These are phyloP conservation scores for Dicrostonyx torquatus DNA, from an alignment of 2,797 vertebrate species.

Conservation along the genomic window DNA sequence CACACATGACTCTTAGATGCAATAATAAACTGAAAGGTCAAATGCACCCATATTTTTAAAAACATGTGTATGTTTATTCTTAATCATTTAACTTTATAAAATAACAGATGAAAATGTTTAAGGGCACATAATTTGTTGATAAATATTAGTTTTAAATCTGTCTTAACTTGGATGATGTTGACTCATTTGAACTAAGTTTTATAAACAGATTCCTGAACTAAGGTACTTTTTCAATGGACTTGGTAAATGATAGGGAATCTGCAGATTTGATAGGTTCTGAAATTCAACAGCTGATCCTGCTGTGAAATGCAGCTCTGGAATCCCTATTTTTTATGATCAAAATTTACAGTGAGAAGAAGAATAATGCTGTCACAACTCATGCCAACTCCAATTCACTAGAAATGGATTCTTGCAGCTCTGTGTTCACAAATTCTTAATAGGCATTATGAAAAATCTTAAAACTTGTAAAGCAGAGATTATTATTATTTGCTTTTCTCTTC, in stretches of 20 bases:
- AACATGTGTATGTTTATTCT: background rate
- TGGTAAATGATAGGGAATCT: background rate
- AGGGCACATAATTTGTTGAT: background rate
- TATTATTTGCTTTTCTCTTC: background rate
- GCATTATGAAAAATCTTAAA: background rate
- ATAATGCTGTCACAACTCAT: background rate
- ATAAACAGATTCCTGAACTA: background rate
- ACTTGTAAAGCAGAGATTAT: background rate
- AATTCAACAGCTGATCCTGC: background rate
- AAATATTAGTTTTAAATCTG: background rate
- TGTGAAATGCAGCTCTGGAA: background rate
- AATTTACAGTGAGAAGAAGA: background rate
- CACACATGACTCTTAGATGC: background rate
- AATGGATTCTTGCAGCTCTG: background rate
- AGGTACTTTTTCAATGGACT: background rate
- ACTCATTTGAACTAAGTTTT: background rate
- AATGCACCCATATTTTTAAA: background rate
- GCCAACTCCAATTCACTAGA: background rate
- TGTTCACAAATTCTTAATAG: background rate
- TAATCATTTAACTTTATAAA: background rate
- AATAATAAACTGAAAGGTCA: background rate
- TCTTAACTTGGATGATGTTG: background rate
- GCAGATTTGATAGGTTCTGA: background rate
- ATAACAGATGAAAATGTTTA: background rate
- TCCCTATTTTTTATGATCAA: background rate